These are phyloP conservation scores for Osmerus eperlanus DNA, from an alignment of 2,113 vertebrate genomes.

Conservation along the genomic window DNA sequence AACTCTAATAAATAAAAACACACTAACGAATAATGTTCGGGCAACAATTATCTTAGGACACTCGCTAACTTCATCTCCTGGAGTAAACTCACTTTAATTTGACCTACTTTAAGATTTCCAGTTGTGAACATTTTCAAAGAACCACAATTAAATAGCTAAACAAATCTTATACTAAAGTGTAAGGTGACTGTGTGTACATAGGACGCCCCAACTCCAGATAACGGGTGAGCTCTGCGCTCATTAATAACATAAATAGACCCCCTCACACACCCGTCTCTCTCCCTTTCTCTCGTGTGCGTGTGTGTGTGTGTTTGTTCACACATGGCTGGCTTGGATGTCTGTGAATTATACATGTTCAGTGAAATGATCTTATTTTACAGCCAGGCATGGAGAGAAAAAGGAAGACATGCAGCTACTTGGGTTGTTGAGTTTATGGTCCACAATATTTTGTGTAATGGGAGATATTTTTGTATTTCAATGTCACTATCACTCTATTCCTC, in stretches of 20 bases:
- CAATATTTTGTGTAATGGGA: constrained; percentile 40
- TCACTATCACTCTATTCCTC: not conserved
- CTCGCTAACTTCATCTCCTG: constrained; percentile 8
- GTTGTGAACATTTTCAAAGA: too few species aligned
- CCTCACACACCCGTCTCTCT: constrained; percentile 18
- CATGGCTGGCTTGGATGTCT: constrained; percentile 59
- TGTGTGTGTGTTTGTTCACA: constrained; percentile 52
- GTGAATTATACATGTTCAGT: constrained; percentile 75
- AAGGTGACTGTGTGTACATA: not conserved
- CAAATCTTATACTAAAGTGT: not conserved
- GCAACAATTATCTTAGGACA: constrained; percentile 39
- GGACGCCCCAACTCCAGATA: not conserved
- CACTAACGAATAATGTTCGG: constrained; percentile 52
- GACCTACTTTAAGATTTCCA: not conserved
- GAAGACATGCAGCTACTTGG: constrained; percentile 56
- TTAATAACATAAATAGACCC: constrained; percentile 26
- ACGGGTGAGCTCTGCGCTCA: constrained; percentile 5
- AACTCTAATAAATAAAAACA: constrained; percentile 39
- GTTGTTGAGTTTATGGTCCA: constrained; percentile 28
- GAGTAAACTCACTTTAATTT: not conserved
- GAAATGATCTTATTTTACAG: constrained; percentile 74
- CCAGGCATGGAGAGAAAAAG: constrained; percentile 59
- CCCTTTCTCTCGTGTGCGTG: constrained; percentile 16
- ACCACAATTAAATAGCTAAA: not conserved
- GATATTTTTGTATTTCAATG: constrained; percentile 29